These are phyloP conservation scores for Hyperoplus lanceolatus DNA, from an alignment of 2,797 vertebrate genomes.

Conservation along the genomic window DNA sequence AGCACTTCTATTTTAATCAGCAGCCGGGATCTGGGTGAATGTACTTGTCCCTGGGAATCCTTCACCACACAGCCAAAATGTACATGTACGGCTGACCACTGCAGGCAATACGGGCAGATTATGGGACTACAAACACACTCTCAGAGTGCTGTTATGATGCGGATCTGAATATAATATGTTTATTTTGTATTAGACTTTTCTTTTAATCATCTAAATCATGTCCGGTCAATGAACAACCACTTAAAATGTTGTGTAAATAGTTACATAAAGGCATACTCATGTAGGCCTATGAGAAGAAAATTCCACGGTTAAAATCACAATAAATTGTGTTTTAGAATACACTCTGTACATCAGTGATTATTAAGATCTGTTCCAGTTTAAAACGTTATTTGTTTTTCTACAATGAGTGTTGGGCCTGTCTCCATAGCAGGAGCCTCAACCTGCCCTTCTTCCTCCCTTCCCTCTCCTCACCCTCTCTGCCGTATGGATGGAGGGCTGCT, in stretches of 20 bases:
- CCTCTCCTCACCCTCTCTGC: constrained; percentile 35
- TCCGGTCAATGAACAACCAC: constrained; percentile 8
- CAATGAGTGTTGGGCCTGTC: not conserved
- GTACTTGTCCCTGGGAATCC: constrained; percentile 80
- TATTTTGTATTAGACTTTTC: constrained; percentile 5
- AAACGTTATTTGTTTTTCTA: not conserved
- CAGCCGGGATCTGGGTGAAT: constrained; percentile 74
- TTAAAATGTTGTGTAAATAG: constrained; percentile 6
- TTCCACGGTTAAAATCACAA: not conserved
- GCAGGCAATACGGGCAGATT: constrained; percentile 50
- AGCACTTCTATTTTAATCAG: constrained; percentile 81
- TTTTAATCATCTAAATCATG: not conserved
- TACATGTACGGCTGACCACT: constrained; percentile 70
- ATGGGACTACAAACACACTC: constrained; percentile 21
- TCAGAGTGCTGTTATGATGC: constrained; percentile 18
- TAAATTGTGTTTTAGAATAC: not conserved
- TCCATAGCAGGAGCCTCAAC: constrained; percentile 16
- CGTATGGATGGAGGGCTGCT: constrained; percentile 47
- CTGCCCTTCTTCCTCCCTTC: not conserved
- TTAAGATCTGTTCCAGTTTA: constrained; percentile 1
- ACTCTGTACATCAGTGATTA: not conserved
- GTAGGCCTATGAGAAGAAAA: not conserved
- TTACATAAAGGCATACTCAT: not conserved
- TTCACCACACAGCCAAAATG: constrained; percentile 66
- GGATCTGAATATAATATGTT: constrained; percentile 41